phyloP scores from a whole-genome alignment of 1,140 invertebrate genomes.

The Dinothrombium tinctorium region DNA sequence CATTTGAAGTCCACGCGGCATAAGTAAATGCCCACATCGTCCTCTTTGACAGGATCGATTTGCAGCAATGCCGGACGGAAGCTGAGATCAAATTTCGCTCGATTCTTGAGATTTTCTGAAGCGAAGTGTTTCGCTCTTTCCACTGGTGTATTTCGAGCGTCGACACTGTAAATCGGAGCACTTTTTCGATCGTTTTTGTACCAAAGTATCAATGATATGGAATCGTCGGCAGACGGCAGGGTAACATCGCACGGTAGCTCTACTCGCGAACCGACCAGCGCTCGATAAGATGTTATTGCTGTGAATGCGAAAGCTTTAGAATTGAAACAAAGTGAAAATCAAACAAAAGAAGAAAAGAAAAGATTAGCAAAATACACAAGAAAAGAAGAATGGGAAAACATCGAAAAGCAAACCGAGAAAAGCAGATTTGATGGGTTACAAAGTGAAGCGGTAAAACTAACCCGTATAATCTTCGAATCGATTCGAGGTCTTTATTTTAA shows the following conservation, averaged over 20 bases:
- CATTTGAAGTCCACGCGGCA: constrained; percentile 68
- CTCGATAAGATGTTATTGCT: background rate
- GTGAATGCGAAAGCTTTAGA: background rate
- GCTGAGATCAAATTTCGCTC: constrained; percentile 2
- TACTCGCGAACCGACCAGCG: constrained; percentile 38
- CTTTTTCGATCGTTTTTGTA: constrained; percentile 39
- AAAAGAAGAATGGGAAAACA: background rate
- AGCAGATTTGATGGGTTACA: background rate
- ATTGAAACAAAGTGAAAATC: background rate
- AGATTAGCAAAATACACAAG: background rate
- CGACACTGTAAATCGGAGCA: constrained; percentile 16
- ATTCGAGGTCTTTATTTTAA: constrained; percentile 1
- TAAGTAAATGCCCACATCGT: constrained; percentile 52
- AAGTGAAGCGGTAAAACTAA: background rate
- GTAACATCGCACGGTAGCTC: constrained; percentile 60
- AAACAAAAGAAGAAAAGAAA: background rate
- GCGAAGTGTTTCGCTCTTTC: constrained; percentile 15
- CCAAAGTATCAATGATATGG: constrained; percentile 73
- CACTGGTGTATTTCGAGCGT: constrained; percentile 14
- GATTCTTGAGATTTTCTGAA: constrained; percentile 5
- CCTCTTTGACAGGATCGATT: constrained; percentile 15
- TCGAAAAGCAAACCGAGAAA: background rate
- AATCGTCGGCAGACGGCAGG: constrained; percentile 40
- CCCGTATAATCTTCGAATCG: constrained; percentile 2
- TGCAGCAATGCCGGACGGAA: constrained; percentile 21